A percentile compares a stretch with the other conserved stretches of the same genome.
Conservation (phyloP, 2,113 vertebrate species). For the Rhinopomastus cyanomelas region DNA sequence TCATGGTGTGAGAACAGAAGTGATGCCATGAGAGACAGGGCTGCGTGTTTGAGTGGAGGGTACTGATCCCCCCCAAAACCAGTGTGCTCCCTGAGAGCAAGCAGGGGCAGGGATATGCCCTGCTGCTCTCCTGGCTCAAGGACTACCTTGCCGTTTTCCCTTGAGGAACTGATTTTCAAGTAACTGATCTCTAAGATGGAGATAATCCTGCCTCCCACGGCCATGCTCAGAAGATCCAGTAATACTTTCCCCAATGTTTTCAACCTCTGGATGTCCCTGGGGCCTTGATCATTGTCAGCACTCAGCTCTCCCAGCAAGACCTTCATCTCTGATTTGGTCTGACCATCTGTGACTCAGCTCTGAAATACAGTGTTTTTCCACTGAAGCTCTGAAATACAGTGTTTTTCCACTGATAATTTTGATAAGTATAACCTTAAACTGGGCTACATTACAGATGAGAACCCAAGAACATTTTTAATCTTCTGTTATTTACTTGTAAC, state of each 20-base stretch:
- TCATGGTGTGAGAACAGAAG: background rate
- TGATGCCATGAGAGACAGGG: background rate
- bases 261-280: background rate
- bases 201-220: accelerated
- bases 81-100: background rate
- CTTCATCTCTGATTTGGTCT: background rate
- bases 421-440: slow-evolving; percentile 29
- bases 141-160: background rate
- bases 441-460: slow-evolving; percentile 1
- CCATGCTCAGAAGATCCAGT: background rate
- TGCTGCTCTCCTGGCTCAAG: background rate
- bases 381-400: background rate
- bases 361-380: slow-evolving; percentile 19
- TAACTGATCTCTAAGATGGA: background rate
- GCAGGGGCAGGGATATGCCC: background rate
- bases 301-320: background rate
- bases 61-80: background rate
- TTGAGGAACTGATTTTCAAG: background rate
- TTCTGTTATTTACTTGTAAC: slow-evolving; percentile 40
- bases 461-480: slow-evolving; percentile 22
- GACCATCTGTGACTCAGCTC: background rate
- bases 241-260: background rate
- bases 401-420: slow-evolving; percentile 41
- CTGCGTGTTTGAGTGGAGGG: accelerated
- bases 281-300: background rate